Evolutionary conservation across 1,140 invertebrate genomes (phyloP).

Genomic region (Cydia splendana): DNA sequence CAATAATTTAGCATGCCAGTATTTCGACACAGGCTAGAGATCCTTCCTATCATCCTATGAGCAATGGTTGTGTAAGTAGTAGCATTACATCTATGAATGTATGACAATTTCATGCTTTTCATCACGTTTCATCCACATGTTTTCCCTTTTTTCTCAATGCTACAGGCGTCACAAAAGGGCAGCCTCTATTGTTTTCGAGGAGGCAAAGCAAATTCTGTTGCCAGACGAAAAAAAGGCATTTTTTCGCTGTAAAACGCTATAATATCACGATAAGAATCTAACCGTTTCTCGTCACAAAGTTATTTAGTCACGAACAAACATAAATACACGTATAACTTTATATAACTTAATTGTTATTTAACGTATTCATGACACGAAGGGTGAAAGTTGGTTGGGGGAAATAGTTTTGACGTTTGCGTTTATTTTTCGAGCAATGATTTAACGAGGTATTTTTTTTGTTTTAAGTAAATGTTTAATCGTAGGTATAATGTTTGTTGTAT

Average conservation of each 20-base stretch:
- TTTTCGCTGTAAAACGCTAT: not conserved
- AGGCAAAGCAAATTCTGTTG: conserved; percentile 9
- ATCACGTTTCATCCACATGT: not conserved
- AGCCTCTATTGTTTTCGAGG: conserved; percentile 3
- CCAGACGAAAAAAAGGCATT: conserved; percentile 9
- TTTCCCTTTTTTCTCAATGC: not conserved
- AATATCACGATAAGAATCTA: not conserved
- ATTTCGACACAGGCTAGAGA: too few species aligned
- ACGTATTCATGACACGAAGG: conserved; percentile 4
- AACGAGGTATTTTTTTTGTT: not conserved
- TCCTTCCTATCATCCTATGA: too few species aligned
- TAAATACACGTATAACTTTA: not conserved
- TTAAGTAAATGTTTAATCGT: too few species aligned
- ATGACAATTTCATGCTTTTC: not conserved
- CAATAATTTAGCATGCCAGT: too few species aligned
- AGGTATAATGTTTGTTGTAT: too few species aligned
- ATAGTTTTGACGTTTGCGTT: not conserved
- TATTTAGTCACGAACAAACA: not conserved
- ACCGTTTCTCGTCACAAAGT: conserved; percentile 3
- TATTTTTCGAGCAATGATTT: not conserved
- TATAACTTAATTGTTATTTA: not conserved
- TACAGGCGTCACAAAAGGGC: not conserved
- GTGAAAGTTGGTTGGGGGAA: not conserved
- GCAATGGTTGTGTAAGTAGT: too few species aligned
- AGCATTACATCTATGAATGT: too few species aligned